Evolutionary conservation across 2,113 vertebrate species (phyloP), one percentile per base, ranked within the genome.

Genomic region (Fulmarus glacialis): DNA sequence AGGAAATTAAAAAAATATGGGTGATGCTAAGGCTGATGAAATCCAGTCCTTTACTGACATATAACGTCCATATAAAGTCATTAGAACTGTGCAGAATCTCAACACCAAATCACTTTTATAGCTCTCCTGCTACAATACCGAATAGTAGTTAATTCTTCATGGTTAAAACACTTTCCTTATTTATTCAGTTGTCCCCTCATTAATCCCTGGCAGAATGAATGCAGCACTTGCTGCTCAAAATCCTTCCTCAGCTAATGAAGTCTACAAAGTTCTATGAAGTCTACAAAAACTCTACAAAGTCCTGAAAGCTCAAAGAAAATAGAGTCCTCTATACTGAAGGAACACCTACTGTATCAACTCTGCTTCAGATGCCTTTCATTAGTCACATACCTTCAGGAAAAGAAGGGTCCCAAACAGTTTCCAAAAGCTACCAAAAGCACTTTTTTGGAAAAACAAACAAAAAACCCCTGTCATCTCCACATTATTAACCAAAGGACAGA

Each of bases 401-500:
- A 56, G 40, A 34, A 38, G 32, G 15, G 29, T 55, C 43, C 29
- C 29, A 8, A 55, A 62, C 23, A 48, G 43, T 16, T 67, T 40
- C 48, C 58, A n/a, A 29, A 62, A 55, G 16, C 53, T 43, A 87
- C 8, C 24, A 43, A 38, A 68, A 70, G 34, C 38, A 45, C 22
- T 53, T 60, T 38, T 59, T 60, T 32, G 2, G 21, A 43, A 52
- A 68, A 59, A 32, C 26, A 32, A 26, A 43, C 34, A 34, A 21
- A 77, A 52, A 20, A 6, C 0, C 1, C 3, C 40, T 1, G 1
- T 34, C 53, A 82, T 21, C 15, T 48, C 75, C n/a, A 14, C 30
- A 38, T 63, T 7, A 68, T 53, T 58, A 73, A 55, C 12, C 48
- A 58, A 52, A 63, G 50, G 38, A 53, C 30, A 79, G 55, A 53